Percentiles rank a stretch among this genome's conserved stretches.
phyloP scores from a whole-genome alignment of 1,140 invertebrate genomes.

The Oncopodura yosiiana region DNA sequence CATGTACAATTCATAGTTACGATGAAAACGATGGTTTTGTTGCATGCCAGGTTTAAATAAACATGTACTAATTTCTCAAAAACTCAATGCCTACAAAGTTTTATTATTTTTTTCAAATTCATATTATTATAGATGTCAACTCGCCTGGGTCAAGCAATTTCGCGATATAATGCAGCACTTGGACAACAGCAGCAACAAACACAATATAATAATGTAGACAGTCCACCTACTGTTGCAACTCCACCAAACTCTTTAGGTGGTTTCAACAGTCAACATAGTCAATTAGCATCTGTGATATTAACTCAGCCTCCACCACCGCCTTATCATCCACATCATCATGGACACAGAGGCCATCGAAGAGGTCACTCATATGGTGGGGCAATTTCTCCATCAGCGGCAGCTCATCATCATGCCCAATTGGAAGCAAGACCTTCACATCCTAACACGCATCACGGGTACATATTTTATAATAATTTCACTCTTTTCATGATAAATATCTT shows the following conservation, averaged over 20 bases:
- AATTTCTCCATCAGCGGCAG: slow-evolving; percentile 16
- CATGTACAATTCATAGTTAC: too few species aligned
- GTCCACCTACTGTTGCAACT: background rate
- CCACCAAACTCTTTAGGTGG: background rate
- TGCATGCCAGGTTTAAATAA: too few species aligned
- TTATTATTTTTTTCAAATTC: slow-evolving; percentile 1
- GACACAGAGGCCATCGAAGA: slow-evolving; percentile 31
- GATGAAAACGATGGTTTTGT: too few species aligned
- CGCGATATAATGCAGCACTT: slow-evolving; percentile 4
- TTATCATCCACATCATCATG: slow-evolving; percentile 10
- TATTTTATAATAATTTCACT: too few species aligned
- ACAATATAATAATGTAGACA: background rate
- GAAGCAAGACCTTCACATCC: slow-evolving; percentile 33
- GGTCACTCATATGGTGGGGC: slow-evolving; percentile 34
- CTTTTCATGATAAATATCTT: too few species aligned
- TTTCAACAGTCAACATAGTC: background rate
- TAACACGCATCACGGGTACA: slow-evolving; percentile 31
- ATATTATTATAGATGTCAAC: slow-evolving; percentile 20
- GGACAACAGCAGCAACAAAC: slow-evolving; percentile 1
- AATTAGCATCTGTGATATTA: background rate
- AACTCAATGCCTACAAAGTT: too few species aligned
- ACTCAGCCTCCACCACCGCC: slow-evolving; percentile 4
- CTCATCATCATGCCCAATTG: slow-evolving; percentile 26
- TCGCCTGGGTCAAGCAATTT: slow-evolving; percentile 16
- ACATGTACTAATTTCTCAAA: too few species aligned